These are phyloP conservation scores for Oreochromis mossambicus DNA, from an alignment of 2,797 vertebrate genomes.

Conservation along the genomic window DNA sequence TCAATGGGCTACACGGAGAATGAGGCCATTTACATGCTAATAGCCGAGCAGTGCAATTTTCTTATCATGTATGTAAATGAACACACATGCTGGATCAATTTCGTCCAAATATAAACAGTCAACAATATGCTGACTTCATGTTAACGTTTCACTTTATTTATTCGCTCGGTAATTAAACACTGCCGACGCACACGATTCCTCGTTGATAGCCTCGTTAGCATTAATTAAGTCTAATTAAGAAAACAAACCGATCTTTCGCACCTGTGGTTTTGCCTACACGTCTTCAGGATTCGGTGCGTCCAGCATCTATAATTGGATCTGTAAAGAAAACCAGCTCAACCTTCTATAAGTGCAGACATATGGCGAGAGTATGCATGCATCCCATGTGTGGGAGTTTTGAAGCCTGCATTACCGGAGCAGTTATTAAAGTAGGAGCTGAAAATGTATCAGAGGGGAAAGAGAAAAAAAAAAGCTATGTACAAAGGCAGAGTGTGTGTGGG, in stretches of 20 bases:
- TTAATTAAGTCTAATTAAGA: constrained; percentile 64
- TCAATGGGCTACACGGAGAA: constrained; percentile 38
- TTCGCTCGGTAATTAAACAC: constrained; percentile 69
- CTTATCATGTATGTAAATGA: constrained; percentile 73
- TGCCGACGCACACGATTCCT: constrained; percentile 59
- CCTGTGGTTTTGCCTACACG: constrained; percentile 35
- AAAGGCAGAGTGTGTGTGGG: constrained; percentile 35
- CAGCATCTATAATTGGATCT: background rate
- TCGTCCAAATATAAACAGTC: constrained; percentile 60
- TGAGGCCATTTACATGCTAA: constrained; percentile 70
- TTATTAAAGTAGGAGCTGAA: constrained; percentile 30
- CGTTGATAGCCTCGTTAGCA: constrained; percentile 64
- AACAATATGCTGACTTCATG: constrained; percentile 64
- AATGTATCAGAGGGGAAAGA: background rate
- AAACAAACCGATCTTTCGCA: constrained; percentile 45
- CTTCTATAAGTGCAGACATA: background rate
- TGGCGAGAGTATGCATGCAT: background rate
- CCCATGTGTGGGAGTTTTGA: constrained; percentile 31
- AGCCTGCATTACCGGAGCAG: constrained; percentile 4
- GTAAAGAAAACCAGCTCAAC: background rate
- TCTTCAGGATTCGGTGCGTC: background rate
- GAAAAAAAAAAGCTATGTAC: background rate
- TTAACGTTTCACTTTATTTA: constrained; percentile 61
- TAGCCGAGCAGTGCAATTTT: constrained; percentile 41
- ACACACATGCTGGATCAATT: constrained; percentile 44